phyloP scores from a whole-genome alignment of 2,888 invertebrate species.

The Watsonalla cultraria region DNA sequence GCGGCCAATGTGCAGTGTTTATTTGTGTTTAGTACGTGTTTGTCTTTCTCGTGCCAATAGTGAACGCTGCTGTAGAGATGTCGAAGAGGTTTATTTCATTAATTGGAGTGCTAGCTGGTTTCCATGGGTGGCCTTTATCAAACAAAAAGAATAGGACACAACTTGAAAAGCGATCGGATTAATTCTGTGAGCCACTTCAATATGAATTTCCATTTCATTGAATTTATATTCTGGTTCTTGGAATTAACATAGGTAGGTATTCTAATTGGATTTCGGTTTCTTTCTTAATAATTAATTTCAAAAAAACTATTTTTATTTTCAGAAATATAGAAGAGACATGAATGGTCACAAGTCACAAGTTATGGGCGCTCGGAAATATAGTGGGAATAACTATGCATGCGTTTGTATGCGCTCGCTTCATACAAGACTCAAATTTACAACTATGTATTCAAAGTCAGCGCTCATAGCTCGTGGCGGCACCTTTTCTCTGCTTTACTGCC shows the following conservation, averaged over 20 bases:
- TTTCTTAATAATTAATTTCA: too few species aligned
- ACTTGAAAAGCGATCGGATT: conserved; percentile 33
- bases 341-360: too few species aligned
- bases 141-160: conserved; percentile 27
- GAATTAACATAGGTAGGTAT: conserved; percentile 10
- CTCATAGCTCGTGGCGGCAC: too few species aligned
- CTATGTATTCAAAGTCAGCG: too few species aligned
- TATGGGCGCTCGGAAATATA: too few species aligned
- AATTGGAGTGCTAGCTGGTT: conserved; percentile 32
- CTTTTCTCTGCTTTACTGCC: too few species aligned
- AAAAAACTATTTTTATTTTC: too few species aligned
- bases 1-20: not conserved
- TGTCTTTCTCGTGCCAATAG: conserved; percentile 4
- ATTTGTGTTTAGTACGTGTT: not conserved
- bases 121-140: conserved; percentile 23
- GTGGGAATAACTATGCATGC: too few species aligned
- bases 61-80: conserved; percentile 14
- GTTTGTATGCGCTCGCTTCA: too few species aligned
- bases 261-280: conserved; percentile 12
- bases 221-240: conserved; percentile 14
- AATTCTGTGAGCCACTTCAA: conserved; percentile 28
- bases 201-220: conserved; percentile 35
- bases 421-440: too few species aligned
- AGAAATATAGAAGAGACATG: too few species aligned
- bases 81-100: conserved; percentile 38